Conservation (phyloP, 1,140 invertebrate genomes). For the Zaprionus taronus region DNA sequence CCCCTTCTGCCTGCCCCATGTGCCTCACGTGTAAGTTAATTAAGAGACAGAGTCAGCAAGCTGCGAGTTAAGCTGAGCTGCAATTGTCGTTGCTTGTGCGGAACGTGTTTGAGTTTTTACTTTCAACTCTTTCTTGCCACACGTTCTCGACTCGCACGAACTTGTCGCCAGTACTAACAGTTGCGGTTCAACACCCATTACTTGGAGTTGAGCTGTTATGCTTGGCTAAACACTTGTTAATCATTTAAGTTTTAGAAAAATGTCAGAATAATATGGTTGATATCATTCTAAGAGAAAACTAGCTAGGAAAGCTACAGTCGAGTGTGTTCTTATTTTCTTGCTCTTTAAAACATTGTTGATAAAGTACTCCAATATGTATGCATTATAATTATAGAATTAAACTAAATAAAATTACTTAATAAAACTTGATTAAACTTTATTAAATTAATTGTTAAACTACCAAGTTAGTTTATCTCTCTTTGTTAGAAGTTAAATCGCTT, state of each 20-base stretch:
- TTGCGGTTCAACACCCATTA: slow-evolving; percentile 8
- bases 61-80: slow-evolving; percentile 22
- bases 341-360: no score
- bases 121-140: slow-evolving; percentile 16
- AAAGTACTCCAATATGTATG: no score
- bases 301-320: no score
- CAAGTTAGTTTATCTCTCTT: background rate
- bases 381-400: no score
- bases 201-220: background rate
- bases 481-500: background rate
- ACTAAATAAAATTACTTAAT: no score
- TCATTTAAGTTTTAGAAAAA: background rate
- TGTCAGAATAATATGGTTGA: no score
- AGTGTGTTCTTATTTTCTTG: no score
- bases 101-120: slow-evolving; percentile 36
- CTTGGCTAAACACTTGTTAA: background rate
- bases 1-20: background rate
- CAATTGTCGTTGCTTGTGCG: slow-evolving; percentile 28
- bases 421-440: no score
- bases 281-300: no score
- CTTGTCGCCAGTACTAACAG: background rate
- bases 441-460: no score
- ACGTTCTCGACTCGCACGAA: slow-evolving; percentile 10
- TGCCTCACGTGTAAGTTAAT: slow-evolving; percentile 60
- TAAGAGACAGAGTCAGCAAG: slow-evolving; percentile 56